phyloP scores from a whole-genome alignment of 2,888 invertebrate genomes.

The Athalia circularis region DNA sequence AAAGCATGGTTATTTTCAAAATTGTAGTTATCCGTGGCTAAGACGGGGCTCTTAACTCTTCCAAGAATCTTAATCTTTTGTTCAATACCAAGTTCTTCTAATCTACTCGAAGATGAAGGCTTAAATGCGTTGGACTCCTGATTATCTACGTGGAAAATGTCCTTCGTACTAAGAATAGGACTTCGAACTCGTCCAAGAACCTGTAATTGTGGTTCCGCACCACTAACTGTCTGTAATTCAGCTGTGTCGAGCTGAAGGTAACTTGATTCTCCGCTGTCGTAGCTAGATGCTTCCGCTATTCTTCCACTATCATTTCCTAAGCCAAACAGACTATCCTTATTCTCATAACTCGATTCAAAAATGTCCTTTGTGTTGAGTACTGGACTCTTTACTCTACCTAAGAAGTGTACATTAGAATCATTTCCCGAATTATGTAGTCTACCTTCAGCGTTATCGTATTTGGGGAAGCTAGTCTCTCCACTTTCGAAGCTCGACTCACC shows the following conservation, averaged over 20 bases:
- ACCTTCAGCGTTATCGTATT: constrained; percentile 38
- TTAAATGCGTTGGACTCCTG: constrained; percentile 37
- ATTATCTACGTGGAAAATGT: constrained; percentile 40
- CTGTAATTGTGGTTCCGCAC: constrained; percentile 38
- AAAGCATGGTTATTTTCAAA: constrained; percentile 37
- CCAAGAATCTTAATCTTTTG: constrained; percentile 41
- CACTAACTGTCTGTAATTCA: constrained; percentile 42
- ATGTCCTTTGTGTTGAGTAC: constrained; percentile 37
- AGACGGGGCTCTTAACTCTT: constrained; percentile 35
- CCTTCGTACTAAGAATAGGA: constrained; percentile 41
- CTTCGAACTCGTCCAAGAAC: constrained; percentile 37
- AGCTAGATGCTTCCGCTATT: constrained; percentile 33
- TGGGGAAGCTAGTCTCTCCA: constrained; percentile 35
- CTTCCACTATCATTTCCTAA: constrained; percentile 26
- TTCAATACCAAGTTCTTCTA: constrained; percentile 43
- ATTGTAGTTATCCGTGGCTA: constrained; percentile 38
- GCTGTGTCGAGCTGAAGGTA: constrained; percentile 38
- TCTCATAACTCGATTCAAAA: constrained; percentile 39
- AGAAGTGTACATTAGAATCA: constrained; percentile 41
- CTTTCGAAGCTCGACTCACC: constrained; percentile 39
- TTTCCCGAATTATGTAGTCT: constrained; percentile 31
- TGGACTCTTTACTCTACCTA: constrained; percentile 40
- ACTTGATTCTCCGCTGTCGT: constrained; percentile 36
- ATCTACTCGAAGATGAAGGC: constrained; percentile 38
- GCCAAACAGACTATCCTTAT: constrained; percentile 39